Conservation (phyloP, 2,797 vertebrate genomes). For the Crenichthys baileyi region DNA sequence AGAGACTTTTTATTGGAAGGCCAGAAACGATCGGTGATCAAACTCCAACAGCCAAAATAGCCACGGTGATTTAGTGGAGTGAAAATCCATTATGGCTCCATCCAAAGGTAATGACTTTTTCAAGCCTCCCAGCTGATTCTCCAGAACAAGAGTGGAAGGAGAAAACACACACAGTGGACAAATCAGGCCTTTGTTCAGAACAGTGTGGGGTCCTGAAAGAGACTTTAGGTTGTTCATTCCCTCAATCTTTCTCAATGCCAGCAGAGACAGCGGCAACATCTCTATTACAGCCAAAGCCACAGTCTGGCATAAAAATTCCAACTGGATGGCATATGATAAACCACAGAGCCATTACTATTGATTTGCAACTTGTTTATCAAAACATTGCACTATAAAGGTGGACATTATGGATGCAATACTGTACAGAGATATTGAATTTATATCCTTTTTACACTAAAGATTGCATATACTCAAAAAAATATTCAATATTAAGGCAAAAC, state of each 20-base stretch:
- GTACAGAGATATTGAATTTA: neutral
- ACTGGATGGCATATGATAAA: slow-evolving; percentile 1
- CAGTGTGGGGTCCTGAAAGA: slow-evolving; percentile 47
- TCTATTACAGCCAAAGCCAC: slow-evolving; percentile 27
- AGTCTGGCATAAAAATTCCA: neutral
- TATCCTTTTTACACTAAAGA: neutral
- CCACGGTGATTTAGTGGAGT: slow-evolving; percentile 77
- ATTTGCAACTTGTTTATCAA: slow-evolving; percentile 15
- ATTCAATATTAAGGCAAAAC: slow-evolving; percentile 5
- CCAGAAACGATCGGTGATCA: slow-evolving; percentile 77
- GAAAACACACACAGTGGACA: slow-evolving; percentile 45
- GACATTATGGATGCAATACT: neutral
- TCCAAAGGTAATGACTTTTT: slow-evolving; percentile 83
- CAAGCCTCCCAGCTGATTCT: slow-evolving; percentile 78
- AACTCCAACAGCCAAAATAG: slow-evolving; percentile 77
- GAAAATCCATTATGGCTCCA: slow-evolving; percentile 81
- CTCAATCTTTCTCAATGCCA: slow-evolving; percentile 41
- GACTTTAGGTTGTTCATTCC: slow-evolving; percentile 44
- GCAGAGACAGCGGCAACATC: slow-evolving; percentile 23
- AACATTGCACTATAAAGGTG: neutral
- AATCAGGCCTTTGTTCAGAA: slow-evolving; percentile 56
- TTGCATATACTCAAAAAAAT: neutral
- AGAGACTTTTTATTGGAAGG: slow-evolving; percentile 70
- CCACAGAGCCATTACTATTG: neutral
- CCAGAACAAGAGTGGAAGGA: slow-evolving; percentile 55